A percentile compares a stretch with the other conserved stretches of the same genome.
Conservation (phyloP, 1,140 invertebrate species). For the Drosophila busckii region DNA sequence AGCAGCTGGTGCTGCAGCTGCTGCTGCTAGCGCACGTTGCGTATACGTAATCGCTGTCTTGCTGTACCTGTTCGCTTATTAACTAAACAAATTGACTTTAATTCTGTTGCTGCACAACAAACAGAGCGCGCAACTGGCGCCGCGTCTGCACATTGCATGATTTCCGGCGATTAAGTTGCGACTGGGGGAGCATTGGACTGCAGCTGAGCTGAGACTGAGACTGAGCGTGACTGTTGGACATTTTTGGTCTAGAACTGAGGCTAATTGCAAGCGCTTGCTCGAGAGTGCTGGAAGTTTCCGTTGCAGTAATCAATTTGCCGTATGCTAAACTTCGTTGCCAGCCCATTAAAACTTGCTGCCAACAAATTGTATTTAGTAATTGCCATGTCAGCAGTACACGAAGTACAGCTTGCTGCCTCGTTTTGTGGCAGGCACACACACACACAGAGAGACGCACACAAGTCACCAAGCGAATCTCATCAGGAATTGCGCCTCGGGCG, state of each 20-base stretch:
- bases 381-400: too few relatives aligned
- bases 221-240: constrained; percentile 23
- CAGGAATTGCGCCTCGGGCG: constrained; percentile 7
- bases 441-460: too few relatives aligned
- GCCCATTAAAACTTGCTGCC: constrained; percentile 1
- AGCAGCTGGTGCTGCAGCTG: constrained; percentile 6
- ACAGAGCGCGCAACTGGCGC: constrained; percentile 29
- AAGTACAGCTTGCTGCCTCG: too few relatives aligned
- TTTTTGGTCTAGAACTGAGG: constrained; percentile 5
- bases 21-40: constrained; percentile 34
- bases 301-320: constrained; percentile 36
- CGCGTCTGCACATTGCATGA: constrained; percentile 54
- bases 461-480: constrained; percentile 17
- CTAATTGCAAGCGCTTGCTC: background rate
- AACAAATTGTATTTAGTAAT: too few relatives aligned
- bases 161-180: constrained; percentile 51
- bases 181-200: constrained; percentile 8
- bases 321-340: constrained; percentile 17
- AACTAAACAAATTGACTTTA: constrained; percentile 68
- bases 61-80: constrained; percentile 31
- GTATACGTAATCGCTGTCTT: constrained; percentile 41
- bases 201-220: background rate
- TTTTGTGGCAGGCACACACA: too few relatives aligned
- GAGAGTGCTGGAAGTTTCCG: constrained; percentile 20
- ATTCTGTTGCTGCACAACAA: constrained; percentile 36